Percentiles rank a stretch among this genome's conserved stretches.
Conservation (phyloP, 2,888 invertebrate genomes). For the Synergus japonicus region DNA sequence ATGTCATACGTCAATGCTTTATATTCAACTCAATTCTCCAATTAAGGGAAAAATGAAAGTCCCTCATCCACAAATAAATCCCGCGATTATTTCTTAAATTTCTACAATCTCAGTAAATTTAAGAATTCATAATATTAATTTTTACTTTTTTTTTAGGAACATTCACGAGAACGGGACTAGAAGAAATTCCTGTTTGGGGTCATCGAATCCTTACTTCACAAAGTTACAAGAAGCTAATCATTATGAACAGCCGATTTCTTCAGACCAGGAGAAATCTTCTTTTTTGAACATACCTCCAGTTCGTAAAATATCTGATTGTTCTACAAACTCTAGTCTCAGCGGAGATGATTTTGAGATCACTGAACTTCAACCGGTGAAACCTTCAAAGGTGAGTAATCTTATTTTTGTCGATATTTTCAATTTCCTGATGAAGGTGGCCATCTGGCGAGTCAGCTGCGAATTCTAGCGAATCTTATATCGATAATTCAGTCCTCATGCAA, state of each 20-base stretch:
- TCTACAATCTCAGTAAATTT: background rate
- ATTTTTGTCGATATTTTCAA: constrained; percentile 6
- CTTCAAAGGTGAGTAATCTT: constrained; percentile 68
- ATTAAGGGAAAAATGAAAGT: constrained; percentile 3
- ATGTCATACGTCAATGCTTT: constrained; percentile 28
- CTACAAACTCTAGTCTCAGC: constrained; percentile 86
- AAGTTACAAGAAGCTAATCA: constrained; percentile 41
- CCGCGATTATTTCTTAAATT: background rate
- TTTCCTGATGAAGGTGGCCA: constrained; percentile 46
- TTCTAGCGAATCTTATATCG: constrained; percentile 37
- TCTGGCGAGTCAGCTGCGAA: constrained; percentile 47
- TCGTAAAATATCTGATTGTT: constrained; percentile 85
- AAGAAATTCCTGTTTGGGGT: constrained; percentile 71
- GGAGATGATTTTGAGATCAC: constrained; percentile 84
- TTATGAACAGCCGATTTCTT: constrained; percentile 47
- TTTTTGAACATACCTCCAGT: constrained; percentile 68
- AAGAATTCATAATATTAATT: background rate
- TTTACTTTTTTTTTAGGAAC: constrained; percentile 12
- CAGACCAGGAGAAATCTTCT: constrained; percentile 54
- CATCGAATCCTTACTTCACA: constrained; percentile 62
- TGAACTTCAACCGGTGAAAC: constrained; percentile 71
- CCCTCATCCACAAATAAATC: background rate
- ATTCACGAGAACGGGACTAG: constrained; percentile 60
- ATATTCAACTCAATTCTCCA: constrained; percentile 13
- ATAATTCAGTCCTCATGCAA: constrained; percentile 44